Evolutionary conservation across 2,797 vertebrate genomes (phyloP), one percentile per base, ranked within the genome.

Genomic region (Spea hammondii): DNA sequence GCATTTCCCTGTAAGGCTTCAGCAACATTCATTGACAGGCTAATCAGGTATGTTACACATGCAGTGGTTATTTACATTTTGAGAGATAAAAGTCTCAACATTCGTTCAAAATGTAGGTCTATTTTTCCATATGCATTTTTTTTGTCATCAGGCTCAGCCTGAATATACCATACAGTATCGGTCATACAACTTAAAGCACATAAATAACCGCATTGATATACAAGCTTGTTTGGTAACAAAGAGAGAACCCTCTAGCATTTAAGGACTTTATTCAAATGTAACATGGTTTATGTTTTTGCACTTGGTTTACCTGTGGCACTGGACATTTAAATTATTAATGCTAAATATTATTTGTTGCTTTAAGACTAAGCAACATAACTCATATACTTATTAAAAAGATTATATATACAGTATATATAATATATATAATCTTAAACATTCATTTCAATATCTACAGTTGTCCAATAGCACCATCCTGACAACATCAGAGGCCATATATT

Each of bases 21-120:
- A 92, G 91, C 93, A 94, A 94, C 90, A 94, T 95, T 95, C 93
- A 95, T 91, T 93, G 92, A 92, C 94, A 95, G 93, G 92, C 93
- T 91, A 92, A 85, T 85, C 84, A 80, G 90, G 87, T 91, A 88
- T 85, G 91, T 90, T 92, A 90, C 87, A 93, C 95, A 96, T 96
- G 95, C 95, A 95, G 90, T 88, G 91, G 86, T 85, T 91, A 92
- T 83, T 85, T 89, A 90, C 87, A 89, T 76, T 86, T 84, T 85
- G 86, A 89, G 83, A 80, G 91, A 89, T 91, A 85, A 90, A 87
- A 85, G 87, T 76, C 78, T 85, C 88, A 48, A 84, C 88, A 87
- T 83, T 82, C 85, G 88, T 84, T 69, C 83, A 84, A 74, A 86
- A 84, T n/a, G 71, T 4, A 53, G 13, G 14, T 85, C 32, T 53